These are phyloP conservation scores for Bombus waltoni DNA, from an alignment of 1,140 invertebrate species.

Conservation along the genomic window DNA sequence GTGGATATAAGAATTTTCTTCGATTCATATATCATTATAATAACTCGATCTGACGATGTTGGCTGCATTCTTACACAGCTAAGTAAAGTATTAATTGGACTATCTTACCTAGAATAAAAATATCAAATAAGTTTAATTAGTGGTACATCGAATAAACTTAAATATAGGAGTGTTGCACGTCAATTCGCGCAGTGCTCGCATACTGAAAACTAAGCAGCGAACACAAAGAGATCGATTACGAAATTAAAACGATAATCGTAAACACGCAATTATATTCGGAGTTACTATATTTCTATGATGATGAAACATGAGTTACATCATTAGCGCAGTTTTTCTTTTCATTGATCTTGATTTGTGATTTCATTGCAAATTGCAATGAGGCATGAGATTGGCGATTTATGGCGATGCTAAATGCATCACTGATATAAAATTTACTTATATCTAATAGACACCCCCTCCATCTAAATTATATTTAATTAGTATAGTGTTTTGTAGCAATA, in stretches of 20 bases:
- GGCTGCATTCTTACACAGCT: slow-evolving; percentile 74
- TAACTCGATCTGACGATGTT: slow-evolving; percentile 72
- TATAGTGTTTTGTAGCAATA: slow-evolving; percentile 77
- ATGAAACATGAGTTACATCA: slow-evolving; percentile 50
- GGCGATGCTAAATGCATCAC: slow-evolving; percentile 77
- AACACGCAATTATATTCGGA: slow-evolving; percentile 63
- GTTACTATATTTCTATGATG: slow-evolving; percentile 43
- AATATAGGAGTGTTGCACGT: slow-evolving; percentile 70
- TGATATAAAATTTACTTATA: slow-evolving; percentile 82
- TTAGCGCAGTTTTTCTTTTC: slow-evolving; percentile 54
- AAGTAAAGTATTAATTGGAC: slow-evolving; percentile 77
- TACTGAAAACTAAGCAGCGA: slow-evolving; percentile 64
- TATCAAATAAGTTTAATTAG: slow-evolving; percentile 79
- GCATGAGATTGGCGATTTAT: slow-evolving; percentile 70
- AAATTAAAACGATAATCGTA: slow-evolving; percentile 69
- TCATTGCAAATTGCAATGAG: slow-evolving; percentile 54
- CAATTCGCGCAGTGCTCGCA: slow-evolving; percentile 59
- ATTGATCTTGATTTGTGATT: slow-evolving; percentile 59
- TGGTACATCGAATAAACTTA: slow-evolving; percentile 78
- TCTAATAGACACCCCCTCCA: slow-evolving; percentile 75
- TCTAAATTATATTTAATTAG: slow-evolving; percentile 73
- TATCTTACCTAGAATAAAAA: slow-evolving; percentile 79
- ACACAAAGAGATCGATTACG: slow-evolving; percentile 79
- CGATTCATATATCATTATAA: slow-evolving; percentile 45
- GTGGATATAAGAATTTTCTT: slow-evolving; percentile 59